Evolutionary conservation across 2,113 vertebrate genomes (phyloP).

Genomic region (Malurus elegans): DNA sequence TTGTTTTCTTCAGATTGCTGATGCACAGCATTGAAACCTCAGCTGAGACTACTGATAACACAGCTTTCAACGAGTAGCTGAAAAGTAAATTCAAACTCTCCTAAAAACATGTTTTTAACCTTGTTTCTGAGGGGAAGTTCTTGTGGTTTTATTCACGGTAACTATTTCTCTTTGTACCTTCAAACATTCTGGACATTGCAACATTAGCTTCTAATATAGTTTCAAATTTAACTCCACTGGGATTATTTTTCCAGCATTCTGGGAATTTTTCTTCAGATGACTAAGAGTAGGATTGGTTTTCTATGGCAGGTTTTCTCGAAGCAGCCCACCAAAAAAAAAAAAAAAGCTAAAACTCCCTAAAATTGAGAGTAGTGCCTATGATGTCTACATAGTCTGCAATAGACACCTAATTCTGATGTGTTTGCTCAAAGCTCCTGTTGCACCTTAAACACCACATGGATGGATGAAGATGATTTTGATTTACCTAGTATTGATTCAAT

Average conservation of each 20-base stretch:
- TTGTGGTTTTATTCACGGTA: constrained; percentile 25
- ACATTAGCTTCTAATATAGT: background rate
- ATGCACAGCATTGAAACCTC: background rate
- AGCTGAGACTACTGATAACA: background rate
- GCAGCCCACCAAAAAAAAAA: background rate
- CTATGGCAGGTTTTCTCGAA: background rate
- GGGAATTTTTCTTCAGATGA: background rate
- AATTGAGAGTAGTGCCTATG: background rate
- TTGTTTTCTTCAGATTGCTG: background rate
- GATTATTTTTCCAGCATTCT: background rate
- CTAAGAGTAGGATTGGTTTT: background rate
- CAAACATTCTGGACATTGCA: background rate
- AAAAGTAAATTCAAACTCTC: background rate
- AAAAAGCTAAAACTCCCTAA: fast-evolving
- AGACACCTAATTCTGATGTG: background rate
- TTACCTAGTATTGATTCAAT: background rate
- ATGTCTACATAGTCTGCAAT: background rate
- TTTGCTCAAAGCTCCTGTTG: background rate
- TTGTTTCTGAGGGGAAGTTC: background rate
- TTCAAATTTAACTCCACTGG: background rate
- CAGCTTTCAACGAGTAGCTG: background rate
- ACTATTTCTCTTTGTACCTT: background rate
- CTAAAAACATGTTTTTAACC: constrained; percentile 9
- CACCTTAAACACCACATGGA: fast-evolving
- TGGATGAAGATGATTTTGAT: background rate